These are phyloP conservation scores for Butorides virescens DNA, from an alignment of 2,113 vertebrate genomes.

Conservation along the genomic window DNA sequence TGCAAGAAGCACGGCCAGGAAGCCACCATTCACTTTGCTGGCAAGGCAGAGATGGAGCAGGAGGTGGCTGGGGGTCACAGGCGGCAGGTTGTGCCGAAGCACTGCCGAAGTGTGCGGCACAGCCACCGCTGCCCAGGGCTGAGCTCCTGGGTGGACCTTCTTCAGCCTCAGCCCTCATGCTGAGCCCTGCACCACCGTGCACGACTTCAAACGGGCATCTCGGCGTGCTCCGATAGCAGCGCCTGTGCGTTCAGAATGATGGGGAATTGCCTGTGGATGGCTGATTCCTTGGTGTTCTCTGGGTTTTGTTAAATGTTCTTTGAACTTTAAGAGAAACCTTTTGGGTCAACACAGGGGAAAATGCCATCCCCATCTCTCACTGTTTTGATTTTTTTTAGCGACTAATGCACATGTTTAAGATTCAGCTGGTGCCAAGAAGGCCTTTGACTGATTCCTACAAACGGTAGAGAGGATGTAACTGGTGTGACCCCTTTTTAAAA, in stretches of 20 bases:
- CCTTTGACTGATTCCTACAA: neutral
- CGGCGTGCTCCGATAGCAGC: neutral
- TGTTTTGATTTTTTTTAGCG: neutral
- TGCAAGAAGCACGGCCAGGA: neutral
- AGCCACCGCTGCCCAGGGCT: neutral
- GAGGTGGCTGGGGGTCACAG: neutral
- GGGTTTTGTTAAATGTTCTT: neutral
- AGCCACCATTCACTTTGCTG: neutral
- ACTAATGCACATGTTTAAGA: neutral
- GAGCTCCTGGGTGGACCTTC: neutral
- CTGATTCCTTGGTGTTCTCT: neutral
- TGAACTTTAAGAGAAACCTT: neutral
- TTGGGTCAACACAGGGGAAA: neutral
- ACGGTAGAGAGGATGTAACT: neutral
- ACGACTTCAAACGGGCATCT: neutral
- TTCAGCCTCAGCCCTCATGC: neutral
- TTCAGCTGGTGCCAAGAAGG: neutral
- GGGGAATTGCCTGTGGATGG: neutral
- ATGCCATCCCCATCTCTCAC: neutral
- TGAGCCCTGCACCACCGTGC: neutral
- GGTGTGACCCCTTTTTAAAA: neutral
- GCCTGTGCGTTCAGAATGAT: accelerated
- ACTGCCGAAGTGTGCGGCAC: neutral
- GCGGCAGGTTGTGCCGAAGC: neutral
- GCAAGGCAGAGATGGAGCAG: neutral